These are phyloP conservation scores for Melangyna quadrimaculata DNA, from an alignment of 2,888 invertebrate species.

Conservation along the genomic window DNA sequence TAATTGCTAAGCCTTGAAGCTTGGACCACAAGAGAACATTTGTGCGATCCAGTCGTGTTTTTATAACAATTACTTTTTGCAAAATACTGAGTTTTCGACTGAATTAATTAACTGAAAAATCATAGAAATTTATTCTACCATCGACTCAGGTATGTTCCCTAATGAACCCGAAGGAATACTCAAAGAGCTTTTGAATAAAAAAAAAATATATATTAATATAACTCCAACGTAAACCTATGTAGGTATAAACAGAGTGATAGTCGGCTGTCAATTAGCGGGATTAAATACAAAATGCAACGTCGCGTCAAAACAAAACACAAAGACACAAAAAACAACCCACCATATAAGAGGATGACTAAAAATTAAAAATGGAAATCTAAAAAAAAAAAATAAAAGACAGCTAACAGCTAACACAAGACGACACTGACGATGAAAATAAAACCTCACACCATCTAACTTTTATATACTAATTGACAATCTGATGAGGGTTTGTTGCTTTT, in stretches of 20 bases:
- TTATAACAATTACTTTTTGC: too few relatives aligned
- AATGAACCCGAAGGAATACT: neutral
- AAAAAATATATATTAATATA: neutral
- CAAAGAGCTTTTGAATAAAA: neutral
- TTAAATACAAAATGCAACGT: constrained; percentile 76
- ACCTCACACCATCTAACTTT: constrained; percentile 56
- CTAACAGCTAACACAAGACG: constrained; percentile 36
- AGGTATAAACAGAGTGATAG: constrained; percentile 38
- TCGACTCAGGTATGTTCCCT: too few relatives aligned
- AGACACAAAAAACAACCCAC: neutral
- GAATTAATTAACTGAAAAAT: too few relatives aligned
- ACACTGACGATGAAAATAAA: constrained; percentile 22
- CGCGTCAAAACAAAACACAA: constrained; percentile 48
- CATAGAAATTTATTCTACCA: too few relatives aligned
- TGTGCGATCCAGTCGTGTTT: too few relatives aligned
- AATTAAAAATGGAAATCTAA: constrained; percentile 11
- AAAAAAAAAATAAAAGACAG: neutral
- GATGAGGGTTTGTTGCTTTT: constrained; percentile 73
- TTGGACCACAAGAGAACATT: too few relatives aligned
- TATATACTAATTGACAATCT: constrained; percentile 78
- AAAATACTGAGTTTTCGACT: too few relatives aligned
- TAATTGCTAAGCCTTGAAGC: too few relatives aligned
- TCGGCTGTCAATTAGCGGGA: constrained; percentile 80
- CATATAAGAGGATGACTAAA: constrained; percentile 3
- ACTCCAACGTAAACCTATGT: too few relatives aligned